These are phyloP conservation scores for Pachliopta kotzebuea DNA, from an alignment of 2,888 invertebrate genomes.

Conservation along the genomic window DNA sequence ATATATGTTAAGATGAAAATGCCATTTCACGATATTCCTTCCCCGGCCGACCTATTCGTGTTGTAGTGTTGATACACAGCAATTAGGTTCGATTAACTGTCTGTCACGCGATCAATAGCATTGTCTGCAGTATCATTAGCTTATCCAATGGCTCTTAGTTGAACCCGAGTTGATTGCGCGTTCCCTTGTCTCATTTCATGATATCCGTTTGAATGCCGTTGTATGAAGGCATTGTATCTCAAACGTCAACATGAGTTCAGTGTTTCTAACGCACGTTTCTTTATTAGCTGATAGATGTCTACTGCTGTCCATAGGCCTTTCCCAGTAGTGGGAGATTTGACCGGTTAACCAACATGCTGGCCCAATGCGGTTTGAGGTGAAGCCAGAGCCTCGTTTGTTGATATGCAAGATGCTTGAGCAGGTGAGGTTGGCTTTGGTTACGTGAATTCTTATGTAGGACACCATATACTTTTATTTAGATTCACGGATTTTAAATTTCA, in stretches of 20 bases:
- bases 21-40: not conserved
- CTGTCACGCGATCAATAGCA: constrained; percentile 6
- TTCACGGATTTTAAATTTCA: too few relatives aligned
- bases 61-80: not conserved
- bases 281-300: too few relatives aligned
- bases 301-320: too few relatives aligned
- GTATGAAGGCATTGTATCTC: not conserved
- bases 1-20: not conserved
- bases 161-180: constrained; percentile 5
- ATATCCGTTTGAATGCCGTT: constrained; percentile 4
- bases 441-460: too few relatives aligned
- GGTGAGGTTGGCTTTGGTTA: too few relatives aligned
- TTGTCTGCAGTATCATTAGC: constrained; percentile 14
- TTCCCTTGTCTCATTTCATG: not conserved
- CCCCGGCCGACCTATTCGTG: not conserved
- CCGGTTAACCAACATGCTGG: too few relatives aligned
- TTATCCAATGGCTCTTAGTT: constrained; percentile 9
- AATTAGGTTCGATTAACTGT: constrained; percentile 4
- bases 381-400: too few relatives aligned
- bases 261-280: too few relatives aligned
- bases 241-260: not conserved
- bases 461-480: too few relatives aligned
- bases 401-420: too few relatives aligned
- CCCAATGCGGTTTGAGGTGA: too few relatives aligned
- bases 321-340: too few relatives aligned